A percentile compares a stretch with the other conserved stretches of the same genome.
Conservation (phyloP, 2,113 vertebrate genomes). For the Silurus glanis region DNA sequence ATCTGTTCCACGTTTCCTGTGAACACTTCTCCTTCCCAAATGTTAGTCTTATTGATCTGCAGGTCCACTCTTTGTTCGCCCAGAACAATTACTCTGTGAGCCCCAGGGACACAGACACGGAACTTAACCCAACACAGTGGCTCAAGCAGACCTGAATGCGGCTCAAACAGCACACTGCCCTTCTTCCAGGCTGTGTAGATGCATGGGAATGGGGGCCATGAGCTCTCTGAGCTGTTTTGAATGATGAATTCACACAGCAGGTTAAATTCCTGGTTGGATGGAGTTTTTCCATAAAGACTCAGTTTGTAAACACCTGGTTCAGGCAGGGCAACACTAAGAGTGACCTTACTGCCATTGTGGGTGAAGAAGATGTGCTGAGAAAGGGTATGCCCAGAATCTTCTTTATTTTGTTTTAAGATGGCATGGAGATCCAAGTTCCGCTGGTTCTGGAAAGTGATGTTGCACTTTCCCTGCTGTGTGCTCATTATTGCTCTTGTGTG, state of each 20-base stretch:
- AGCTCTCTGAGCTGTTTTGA: conserved; percentile 41
- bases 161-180: conserved; percentile 61
- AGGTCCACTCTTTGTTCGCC: conserved; percentile 53
- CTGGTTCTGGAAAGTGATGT: conserved; percentile 61
- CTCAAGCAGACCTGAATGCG: conserved; percentile 57
- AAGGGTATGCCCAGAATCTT: conserved; percentile 33
- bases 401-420: conserved; percentile 36
- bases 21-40: conserved; percentile 64
- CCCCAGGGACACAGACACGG: conserved; percentile 59
- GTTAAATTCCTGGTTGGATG: conserved; percentile 45
- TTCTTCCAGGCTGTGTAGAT: conserved; percentile 56
- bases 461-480: conserved; percentile 64
- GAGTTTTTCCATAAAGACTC: conserved; percentile 56
- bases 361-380: conserved; percentile 59
- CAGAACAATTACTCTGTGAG: conserved; percentile 44
- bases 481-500: conserved; percentile 56
- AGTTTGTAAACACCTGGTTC: conserved; percentile 57
- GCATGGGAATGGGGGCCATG: conserved; percentile 62
- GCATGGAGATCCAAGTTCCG: conserved; percentile 39
- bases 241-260: conserved; percentile 58
- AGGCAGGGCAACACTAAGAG: conserved; percentile 41
- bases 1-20: conserved; percentile 38
- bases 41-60: conserved; percentile 14
- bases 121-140: conserved; percentile 59
- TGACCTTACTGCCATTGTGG: conserved; percentile 59